phyloP scores from a whole-genome alignment of 64 coral and sea anemone species.

The Orbicella faveolata region DNA sequence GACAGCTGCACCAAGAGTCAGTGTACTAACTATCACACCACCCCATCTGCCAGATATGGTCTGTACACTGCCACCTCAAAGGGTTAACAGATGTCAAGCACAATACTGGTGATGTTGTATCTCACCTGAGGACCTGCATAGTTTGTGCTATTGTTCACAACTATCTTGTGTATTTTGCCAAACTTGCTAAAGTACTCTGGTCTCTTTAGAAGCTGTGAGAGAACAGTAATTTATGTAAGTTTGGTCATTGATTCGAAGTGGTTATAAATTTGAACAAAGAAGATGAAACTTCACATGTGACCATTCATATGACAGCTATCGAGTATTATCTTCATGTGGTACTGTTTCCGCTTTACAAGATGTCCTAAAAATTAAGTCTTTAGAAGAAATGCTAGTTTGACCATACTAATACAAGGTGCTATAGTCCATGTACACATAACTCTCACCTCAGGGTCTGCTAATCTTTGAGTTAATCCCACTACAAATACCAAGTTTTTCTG shows the following conservation, averaged over 20 bases:
- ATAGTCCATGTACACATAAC: neutral
- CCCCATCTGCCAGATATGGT: too few species aligned
- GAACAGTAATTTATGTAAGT: neutral
- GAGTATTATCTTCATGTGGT: too few species aligned
- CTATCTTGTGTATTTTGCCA: slow-evolving; percentile 99
- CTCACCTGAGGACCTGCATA: slow-evolving; percentile 98
- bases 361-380: neutral
- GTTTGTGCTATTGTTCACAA: slow-evolving; percentile 97
- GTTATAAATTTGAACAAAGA: too few species aligned
- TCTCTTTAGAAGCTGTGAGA: slow-evolving; percentile 83
- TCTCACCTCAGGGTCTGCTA: slow-evolving; percentile 92
- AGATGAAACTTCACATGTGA: too few species aligned
- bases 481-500: slow-evolving; percentile 99
- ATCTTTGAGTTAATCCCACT: slow-evolving; percentile 89
- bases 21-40: too few species aligned
- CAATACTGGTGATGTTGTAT: too few species aligned
- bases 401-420: neutral
- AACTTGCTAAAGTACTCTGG: slow-evolving; percentile 99
- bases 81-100: too few species aligned
- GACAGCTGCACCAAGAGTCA: too few species aligned
- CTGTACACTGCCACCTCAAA: too few species aligned
- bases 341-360: too few species aligned
- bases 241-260: too few species aligned
- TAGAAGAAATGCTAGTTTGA: neutral
- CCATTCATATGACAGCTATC: too few species aligned